Conservation (phyloP, 2,888 invertebrate genomes). For the Nemotelus pantherinus region DNA sequence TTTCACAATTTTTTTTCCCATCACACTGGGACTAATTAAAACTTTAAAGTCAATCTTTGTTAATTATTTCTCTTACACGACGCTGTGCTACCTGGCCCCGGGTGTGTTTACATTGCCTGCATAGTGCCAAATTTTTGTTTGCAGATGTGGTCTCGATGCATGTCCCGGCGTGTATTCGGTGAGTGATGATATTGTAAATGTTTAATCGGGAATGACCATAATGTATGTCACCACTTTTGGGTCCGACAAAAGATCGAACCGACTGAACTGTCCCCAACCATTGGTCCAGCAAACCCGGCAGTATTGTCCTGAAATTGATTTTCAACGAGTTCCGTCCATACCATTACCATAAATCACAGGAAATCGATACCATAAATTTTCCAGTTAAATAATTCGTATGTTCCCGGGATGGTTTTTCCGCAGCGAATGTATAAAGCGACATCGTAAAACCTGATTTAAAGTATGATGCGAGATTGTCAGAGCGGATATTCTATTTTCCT, state of each 20-base stretch:
- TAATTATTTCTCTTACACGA: constrained; percentile 25
- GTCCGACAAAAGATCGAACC: neutral
- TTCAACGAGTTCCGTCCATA: constrained; percentile 21
- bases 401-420: neutral
- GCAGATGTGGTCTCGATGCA: no score
- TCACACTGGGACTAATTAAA: constrained; percentile 14
- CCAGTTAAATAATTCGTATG: constrained; percentile 26
- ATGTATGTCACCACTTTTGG: constrained; percentile 12
- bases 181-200: constrained; percentile 1
- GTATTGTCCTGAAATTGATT: constrained; percentile 32
- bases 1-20: no score
- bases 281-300: neutral
- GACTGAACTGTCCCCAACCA: neutral
- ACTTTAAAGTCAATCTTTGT: constrained; percentile 5
- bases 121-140: neutral
- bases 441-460: constrained; percentile 14
- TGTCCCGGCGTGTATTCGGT: no score
- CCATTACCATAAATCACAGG: constrained; percentile 39
- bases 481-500: neutral
- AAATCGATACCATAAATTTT: constrained; percentile 34
- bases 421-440: constrained; percentile 7
- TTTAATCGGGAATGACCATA: constrained; percentile 9
- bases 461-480: neutral
- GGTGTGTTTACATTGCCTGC: neutral
- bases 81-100: neutral